Conservation (phyloP, 2,797 vertebrate species). For the Crypturellus tataupa region DNA sequence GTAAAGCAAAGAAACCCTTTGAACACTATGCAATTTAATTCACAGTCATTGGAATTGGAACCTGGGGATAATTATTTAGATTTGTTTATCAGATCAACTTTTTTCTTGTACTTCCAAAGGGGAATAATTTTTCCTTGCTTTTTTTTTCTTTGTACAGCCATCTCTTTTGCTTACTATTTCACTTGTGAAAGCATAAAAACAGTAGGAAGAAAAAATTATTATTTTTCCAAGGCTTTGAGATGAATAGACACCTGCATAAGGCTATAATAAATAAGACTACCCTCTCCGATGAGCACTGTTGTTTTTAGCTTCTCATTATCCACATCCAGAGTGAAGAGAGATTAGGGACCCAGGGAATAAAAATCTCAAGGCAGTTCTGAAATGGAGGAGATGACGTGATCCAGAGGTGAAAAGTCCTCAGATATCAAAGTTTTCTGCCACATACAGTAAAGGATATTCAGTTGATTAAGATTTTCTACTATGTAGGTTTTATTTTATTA, state of each 20-base stretch:
- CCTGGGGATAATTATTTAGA: neutral
- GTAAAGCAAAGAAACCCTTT: neutral
- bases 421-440: neutral
- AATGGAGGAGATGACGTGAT: neutral
- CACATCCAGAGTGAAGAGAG: neutral
- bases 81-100: constrained; percentile 10
- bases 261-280: neutral
- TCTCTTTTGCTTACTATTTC: neutral
- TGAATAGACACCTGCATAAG: neutral
- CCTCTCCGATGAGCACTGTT: neutral
- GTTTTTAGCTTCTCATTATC: neutral
- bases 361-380: neutral
- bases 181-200: neutral
- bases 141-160: neutral
- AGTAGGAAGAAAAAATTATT: neutral
- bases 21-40: neutral
- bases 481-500: neutral
- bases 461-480: neutral
- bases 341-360: neutral
- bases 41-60: neutral
- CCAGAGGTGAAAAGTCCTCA: neutral
- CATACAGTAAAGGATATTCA: neutral
- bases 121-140: neutral
- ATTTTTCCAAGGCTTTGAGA: neutral
- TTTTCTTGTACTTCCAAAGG: neutral